A percentile compares a stretch with the other conserved stretches of the same genome.
phyloP scores from a whole-genome alignment of 2,797 vertebrate genomes.

The Ctenochaetus hawaiiensis region DNA sequence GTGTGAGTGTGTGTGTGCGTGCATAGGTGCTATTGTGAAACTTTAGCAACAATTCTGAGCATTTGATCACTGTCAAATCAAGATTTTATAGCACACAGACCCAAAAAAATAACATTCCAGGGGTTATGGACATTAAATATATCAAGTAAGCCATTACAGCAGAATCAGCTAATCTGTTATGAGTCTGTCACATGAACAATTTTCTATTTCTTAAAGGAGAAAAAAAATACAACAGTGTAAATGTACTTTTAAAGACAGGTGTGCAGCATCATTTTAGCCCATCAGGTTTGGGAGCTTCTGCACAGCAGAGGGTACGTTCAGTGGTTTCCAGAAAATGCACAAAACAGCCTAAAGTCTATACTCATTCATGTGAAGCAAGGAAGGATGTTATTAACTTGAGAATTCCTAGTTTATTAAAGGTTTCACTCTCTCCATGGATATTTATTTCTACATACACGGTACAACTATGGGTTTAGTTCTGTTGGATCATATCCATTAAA shows the following conservation, averaged over 20 bases:
- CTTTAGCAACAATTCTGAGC: conserved; percentile 63
- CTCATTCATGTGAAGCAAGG: neutral
- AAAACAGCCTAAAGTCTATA: neutral
- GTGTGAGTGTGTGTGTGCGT: conserved; percentile 37
- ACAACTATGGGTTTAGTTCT: conserved; percentile 4
- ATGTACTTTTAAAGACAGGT: conserved; percentile 51
- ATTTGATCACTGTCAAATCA: conserved; percentile 55
- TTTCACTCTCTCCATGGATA: conserved; percentile 17
- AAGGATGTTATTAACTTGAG: conserved; percentile 2
- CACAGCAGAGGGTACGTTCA: conserved; percentile 37
- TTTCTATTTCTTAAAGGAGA: conserved; percentile 61
- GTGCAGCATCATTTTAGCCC: conserved; percentile 45
- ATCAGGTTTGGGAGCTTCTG: conserved; percentile 35
- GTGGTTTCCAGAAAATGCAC: conserved; percentile 10
- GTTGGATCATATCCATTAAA: conserved; percentile 11
- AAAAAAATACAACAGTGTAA: conserved; percentile 38
- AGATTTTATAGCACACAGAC: conserved; percentile 68
- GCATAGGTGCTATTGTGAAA: conserved; percentile 76
- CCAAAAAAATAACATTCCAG: conserved; percentile 57
- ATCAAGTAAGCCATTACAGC: conserved; percentile 54
- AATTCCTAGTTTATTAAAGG: conserved; percentile 5
- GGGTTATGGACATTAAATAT: conserved; percentile 39
- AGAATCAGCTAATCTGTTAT: conserved; percentile 33
- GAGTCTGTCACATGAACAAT: conserved; percentile 35
- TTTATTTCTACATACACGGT: conserved; percentile 25